A percentile compares a stretch with the other conserved stretches of the same genome.
phyloP scores from a whole-genome alignment of 2,113 vertebrate species.

The Hemibagrus wyckioides region DNA sequence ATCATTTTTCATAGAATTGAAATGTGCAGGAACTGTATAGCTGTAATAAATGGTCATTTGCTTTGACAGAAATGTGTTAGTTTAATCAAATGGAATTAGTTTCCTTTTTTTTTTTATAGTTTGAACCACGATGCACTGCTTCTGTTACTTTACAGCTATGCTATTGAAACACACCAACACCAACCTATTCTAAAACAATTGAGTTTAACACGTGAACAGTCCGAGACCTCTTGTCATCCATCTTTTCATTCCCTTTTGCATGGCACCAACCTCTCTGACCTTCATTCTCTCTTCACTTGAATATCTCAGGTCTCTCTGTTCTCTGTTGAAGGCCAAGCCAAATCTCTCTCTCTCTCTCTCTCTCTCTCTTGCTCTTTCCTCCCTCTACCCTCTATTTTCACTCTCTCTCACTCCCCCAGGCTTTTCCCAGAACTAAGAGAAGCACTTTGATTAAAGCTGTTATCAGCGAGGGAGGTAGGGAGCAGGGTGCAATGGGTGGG shows the following conservation, averaged over 20 bases:
- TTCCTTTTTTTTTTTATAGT: neutral
- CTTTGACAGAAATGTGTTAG: neutral
- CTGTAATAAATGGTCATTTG: slow-evolving; percentile 1
- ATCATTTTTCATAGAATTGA: neutral
- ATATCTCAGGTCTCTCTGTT: slow-evolving; percentile 66
- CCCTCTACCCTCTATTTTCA: slow-evolving; percentile 57
- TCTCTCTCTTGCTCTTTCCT: neutral
- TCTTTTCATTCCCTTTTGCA: slow-evolving; percentile 25
- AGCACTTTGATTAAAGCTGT: slow-evolving; percentile 59
- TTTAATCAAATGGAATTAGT: neutral
- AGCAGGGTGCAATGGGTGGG: slow-evolving; percentile 37
- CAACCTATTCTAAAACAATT: neutral
- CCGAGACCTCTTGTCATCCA: neutral
- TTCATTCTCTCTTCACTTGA: slow-evolving; percentile 40
- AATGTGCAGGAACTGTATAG: neutral
- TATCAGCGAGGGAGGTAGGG: slow-evolving; percentile 57
- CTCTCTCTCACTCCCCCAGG: slow-evolving; percentile 43
- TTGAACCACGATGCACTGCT: neutral
- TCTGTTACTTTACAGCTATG: neutral
- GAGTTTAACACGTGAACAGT: neutral
- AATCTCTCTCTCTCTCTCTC: slow-evolving; percentile 60
- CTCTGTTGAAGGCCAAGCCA: slow-evolving; percentile 64
- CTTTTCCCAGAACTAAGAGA: slow-evolving; percentile 47
- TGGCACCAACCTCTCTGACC: slow-evolving; percentile 34
- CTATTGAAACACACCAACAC: neutral